These are phyloP conservation scores for Colossoma macropomum DNA, from an alignment of 2,113 vertebrate species.

Conservation along the genomic window DNA sequence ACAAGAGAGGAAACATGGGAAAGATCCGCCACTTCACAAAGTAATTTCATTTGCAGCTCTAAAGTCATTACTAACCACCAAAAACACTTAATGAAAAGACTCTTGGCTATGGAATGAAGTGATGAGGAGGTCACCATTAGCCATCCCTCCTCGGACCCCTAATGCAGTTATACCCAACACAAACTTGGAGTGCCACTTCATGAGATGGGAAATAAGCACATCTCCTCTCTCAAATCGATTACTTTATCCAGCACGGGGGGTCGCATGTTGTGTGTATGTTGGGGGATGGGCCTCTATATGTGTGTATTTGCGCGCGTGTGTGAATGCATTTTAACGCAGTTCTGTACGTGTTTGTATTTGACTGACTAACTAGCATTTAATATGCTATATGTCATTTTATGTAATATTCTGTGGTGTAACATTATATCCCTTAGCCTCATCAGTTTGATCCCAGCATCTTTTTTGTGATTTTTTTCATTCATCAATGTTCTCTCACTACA, in stretches of 20 bases:
- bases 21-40: slow-evolving; percentile 64
- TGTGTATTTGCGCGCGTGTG: not conserved
- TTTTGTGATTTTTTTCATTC: too few relatives aligned
- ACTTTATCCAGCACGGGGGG: slow-evolving; percentile 21
- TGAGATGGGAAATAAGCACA: slow-evolving; percentile 72
- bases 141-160: slow-evolving; percentile 69
- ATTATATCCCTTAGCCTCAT: too few relatives aligned
- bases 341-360: not conserved
- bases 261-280: slow-evolving; percentile 1
- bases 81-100: slow-evolving; percentile 78
- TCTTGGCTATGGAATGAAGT: slow-evolving; percentile 70
- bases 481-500: too few relatives aligned
- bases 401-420: too few relatives aligned
- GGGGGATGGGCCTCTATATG: not conserved
- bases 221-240: slow-evolving; percentile 67
- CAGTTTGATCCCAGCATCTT: too few relatives aligned
- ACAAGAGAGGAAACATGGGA: slow-evolving; percentile 61
- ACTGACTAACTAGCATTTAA: too few relatives aligned
- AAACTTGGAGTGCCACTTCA: slow-evolving; percentile 71
- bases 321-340: not conserved
- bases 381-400: too few relatives aligned
- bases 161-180: slow-evolving; percentile 76
- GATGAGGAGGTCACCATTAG: slow-evolving; percentile 72
- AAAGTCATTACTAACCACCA: slow-evolving; percentile 75
- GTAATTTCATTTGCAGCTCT: slow-evolving; percentile 72